Evolutionary conservation across 2,888 invertebrate species (phyloP).

Genomic region (Luperina nickerlii): DNA sequence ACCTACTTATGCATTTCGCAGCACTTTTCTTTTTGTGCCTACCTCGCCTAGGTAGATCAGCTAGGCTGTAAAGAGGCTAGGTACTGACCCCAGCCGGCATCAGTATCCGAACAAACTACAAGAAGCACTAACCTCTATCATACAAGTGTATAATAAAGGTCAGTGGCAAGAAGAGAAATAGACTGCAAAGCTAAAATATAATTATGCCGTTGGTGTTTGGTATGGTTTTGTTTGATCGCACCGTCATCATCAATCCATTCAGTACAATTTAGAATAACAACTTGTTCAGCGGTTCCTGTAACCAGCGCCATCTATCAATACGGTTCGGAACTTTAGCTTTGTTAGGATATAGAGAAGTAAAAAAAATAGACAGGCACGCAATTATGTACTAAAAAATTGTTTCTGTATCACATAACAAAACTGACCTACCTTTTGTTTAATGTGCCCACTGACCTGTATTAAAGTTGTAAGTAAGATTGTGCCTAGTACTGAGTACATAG

Average conservation of each 20-base stretch:
- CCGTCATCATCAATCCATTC: background rate
- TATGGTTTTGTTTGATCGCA: background rate
- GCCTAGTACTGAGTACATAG: no score
- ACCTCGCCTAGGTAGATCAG: background rate
- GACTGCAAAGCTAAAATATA: background rate
- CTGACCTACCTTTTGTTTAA: background rate
- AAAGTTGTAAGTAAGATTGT: no score
- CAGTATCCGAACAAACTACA: background rate
- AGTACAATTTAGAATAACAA: background rate
- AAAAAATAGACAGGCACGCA: background rate
- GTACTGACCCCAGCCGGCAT: background rate
- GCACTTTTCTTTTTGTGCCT: background rate
- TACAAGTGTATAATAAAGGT: no score
- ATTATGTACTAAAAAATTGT: no score
- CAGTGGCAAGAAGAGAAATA: background rate
- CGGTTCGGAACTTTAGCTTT: background rate
- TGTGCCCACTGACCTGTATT: no score
- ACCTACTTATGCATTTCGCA: background rate
- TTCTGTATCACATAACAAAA: background rate
- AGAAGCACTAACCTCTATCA: background rate
- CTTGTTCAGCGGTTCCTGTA: background rate
- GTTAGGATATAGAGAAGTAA: background rate
- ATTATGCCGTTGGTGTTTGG: background rate
- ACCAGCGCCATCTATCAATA: constrained; percentile 19
- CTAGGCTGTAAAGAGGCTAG: background rate